Evolutionary conservation across 2,113 vertebrate genomes (phyloP).

Genomic region (Zootoca vivipara): DNA sequence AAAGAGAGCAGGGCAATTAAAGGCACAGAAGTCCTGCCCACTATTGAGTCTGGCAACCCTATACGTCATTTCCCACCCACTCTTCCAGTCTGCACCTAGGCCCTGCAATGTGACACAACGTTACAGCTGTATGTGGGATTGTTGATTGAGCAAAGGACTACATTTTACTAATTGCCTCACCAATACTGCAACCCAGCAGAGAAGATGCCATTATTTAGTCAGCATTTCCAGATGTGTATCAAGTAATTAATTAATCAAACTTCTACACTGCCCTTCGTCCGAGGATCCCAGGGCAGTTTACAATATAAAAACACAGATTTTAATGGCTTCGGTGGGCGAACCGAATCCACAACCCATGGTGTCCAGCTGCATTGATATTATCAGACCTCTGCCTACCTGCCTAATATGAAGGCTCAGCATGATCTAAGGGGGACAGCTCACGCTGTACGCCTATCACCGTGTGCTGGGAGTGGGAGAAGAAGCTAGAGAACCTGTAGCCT

Average conservation of each 20-base stretch:
- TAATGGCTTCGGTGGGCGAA: background rate
- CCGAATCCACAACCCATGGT: background rate
- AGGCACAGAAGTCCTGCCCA: too few species aligned
- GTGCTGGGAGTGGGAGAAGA: background rate
- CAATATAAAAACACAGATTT: too few species aligned
- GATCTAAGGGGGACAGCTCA: background rate
- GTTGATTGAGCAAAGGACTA: background rate
- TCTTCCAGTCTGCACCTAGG: too few species aligned
- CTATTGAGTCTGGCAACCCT: too few species aligned
- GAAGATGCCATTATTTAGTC: background rate
- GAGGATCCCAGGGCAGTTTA: too few species aligned
- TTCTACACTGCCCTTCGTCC: too few species aligned
- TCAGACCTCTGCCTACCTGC: background rate
- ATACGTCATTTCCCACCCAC: too few species aligned
- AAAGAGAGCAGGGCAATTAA: too few species aligned
- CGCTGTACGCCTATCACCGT: background rate
- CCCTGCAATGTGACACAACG: too few species aligned
- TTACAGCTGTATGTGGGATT: too few species aligned
- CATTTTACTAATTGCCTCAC: background rate
- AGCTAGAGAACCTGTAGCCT: background rate
- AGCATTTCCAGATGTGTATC: background rate
- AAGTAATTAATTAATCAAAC: too few species aligned
- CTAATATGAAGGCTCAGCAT: background rate
- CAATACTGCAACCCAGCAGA: background rate
- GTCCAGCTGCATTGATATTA: background rate